Evolutionary conservation across 2,888 invertebrate species (phyloP).

Genomic region (Sphinx pinastri): DNA sequence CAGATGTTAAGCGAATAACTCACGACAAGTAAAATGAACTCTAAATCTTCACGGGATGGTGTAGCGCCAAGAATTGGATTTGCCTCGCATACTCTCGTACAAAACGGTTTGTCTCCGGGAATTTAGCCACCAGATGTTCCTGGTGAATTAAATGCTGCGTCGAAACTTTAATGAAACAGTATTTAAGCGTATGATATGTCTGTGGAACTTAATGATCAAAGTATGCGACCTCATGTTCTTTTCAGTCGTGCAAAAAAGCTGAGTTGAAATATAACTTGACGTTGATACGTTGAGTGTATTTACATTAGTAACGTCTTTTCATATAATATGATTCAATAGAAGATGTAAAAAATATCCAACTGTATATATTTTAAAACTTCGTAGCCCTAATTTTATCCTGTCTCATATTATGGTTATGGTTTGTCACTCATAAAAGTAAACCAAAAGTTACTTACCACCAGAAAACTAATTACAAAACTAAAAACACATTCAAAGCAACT

Average conservation of each 20-base stretch:
- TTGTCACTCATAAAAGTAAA: too few species aligned
- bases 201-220: conserved; percentile 7
- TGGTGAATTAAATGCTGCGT: conserved; percentile 33
- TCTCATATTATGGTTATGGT: too few species aligned
- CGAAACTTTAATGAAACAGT: conserved; percentile 20
- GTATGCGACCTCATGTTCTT: conserved; percentile 2
- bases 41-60: conserved; percentile 76
- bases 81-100: conserved; percentile 53
- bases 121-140: conserved; percentile 41
- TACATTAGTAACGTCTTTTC: too few species aligned
- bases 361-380: too few species aligned
- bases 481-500: not conserved
- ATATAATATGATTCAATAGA: too few species aligned
- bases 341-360: too few species aligned
- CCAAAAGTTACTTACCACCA: too few species aligned
- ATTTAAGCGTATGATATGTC: conserved; percentile 18
- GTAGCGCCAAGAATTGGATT: conserved; percentile 77
- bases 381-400: too few species aligned
- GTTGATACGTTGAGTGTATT: not conserved
- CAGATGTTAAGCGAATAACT: conserved; percentile 80
- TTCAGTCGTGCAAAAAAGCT: not conserved
- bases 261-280: not conserved
- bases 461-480: too few species aligned
- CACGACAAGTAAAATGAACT: conserved; percentile 74
- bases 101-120: conserved; percentile 35